These are phyloP conservation scores for Eupsittula cactorum DNA, from an alignment of 2,113 vertebrate genomes.

Conservation along the genomic window DNA sequence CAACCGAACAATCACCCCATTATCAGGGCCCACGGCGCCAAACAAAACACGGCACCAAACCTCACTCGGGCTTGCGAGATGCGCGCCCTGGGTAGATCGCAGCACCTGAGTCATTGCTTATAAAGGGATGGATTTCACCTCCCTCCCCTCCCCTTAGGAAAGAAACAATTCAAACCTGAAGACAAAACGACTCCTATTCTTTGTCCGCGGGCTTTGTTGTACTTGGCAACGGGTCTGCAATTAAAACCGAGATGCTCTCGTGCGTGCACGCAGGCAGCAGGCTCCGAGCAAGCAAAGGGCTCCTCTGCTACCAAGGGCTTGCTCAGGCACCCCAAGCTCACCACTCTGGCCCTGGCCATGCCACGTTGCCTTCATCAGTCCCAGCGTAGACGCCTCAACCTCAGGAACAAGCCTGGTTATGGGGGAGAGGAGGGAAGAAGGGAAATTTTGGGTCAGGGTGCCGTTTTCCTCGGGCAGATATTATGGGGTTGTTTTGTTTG, in stretches of 20 bases:
- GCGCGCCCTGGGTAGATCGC: conserved; percentile 8
- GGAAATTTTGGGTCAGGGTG: rapidly evolving
- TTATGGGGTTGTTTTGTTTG: rapidly evolving
- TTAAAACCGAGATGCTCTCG: background rate
- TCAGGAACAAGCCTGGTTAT: no score
- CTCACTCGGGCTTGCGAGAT: background rate
- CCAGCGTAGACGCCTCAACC: rapidly evolving
- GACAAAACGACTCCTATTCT: conserved; percentile 15
- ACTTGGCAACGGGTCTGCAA: conserved; percentile 43
- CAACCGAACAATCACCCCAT: conserved; percentile 92
- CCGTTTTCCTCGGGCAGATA: background rate
- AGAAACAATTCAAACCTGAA: background rate
- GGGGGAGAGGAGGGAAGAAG: rapidly evolving
- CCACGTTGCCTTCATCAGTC: rapidly evolving
- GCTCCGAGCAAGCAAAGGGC: background rate
- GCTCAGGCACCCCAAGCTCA: rapidly evolving
- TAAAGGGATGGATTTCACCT: conserved; percentile 16
- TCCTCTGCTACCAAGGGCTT: background rate
- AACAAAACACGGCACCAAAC: background rate
- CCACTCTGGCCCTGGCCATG: rapidly evolving
- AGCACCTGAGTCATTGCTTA: conserved; percentile 61
- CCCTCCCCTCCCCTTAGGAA: background rate
- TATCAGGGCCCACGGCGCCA: conserved; percentile 74
- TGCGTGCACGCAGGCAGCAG: background rate
- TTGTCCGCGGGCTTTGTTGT: background rate